Conservation (phyloP, 2,888 invertebrate species). For the Diachrysia chrysitis region DNA sequence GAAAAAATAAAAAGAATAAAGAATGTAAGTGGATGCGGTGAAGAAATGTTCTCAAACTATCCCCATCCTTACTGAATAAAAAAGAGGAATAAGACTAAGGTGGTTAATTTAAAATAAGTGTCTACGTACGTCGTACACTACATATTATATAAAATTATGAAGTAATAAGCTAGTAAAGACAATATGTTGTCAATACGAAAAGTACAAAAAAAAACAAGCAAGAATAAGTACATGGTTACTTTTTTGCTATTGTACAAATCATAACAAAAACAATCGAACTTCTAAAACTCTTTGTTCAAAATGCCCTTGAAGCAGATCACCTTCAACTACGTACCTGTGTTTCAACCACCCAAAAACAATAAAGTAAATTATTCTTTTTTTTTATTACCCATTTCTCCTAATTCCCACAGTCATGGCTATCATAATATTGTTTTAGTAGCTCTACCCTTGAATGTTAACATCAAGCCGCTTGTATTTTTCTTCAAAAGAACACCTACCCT, state of each 20-base stretch:
- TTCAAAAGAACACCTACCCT: conserved; percentile 52
- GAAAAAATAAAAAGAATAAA: neutral
- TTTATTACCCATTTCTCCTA: neutral
- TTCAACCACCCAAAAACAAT: neutral
- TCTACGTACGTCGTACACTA: too few species aligned
- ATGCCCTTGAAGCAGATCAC: neutral
- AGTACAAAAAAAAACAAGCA: neutral
- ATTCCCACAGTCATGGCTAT: conserved; percentile 14
- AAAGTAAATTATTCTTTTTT: conserved; percentile 2
- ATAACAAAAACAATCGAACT: neutral
- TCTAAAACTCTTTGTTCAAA: neutral
- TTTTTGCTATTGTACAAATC: neutral
- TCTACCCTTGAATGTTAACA: conserved; percentile 34
- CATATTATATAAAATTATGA: too few species aligned
- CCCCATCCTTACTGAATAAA: too few species aligned
- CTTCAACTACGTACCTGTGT: neutral
- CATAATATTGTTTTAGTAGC: conserved; percentile 33
- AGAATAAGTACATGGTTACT: too few species aligned
- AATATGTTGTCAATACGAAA: neutral
- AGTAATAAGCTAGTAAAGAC: neutral
- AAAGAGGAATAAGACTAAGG: too few species aligned
- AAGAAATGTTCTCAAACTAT: neutral
- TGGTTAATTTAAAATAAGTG: too few species aligned
- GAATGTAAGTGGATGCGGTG: too few species aligned
- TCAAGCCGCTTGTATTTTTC: conserved; percentile 38